Evolutionary conservation across 64 coral and sea anemone genomes (phyloP), one percentile per base, ranked within the genome.

Genomic region (Platygyra sinensis): DNA sequence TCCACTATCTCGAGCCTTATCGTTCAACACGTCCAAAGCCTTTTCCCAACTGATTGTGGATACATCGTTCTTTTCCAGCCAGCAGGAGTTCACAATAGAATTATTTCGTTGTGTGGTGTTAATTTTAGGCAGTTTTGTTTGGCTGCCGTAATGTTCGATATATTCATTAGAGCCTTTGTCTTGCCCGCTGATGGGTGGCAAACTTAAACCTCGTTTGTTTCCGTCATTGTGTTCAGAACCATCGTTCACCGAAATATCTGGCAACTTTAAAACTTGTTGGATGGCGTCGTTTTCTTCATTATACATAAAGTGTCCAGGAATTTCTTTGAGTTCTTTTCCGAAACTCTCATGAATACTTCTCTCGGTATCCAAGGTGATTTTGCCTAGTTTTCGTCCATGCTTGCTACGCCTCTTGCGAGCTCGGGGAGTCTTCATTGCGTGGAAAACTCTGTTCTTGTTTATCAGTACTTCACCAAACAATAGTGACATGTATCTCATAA

Each of bases 221-320:
- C 15, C 76, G 42, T 80, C 83, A 28, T 79, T 86, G 57, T 62
- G 74, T 22, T 83, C 86, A 52, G 62, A 16, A 18, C 52, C 73
- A 62, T 89, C 90, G 50, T 51, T 52, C 2, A 96, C 94, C 62
- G 86, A 67, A 24, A 90, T 89, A 74, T 96, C 94, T 54, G 94
- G 94, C 11, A 96, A 63, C 63, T 96, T 96, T 13, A 96, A 49
- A 27, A 96, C 90, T 60, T 96, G 94, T 52, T 93, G 90, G 36
- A 96, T 93, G 14, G 90, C 87, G 49, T 96, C 94, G 10, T 92
- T 87, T 60, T 89, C 86, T 75, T 87, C 80, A 49, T 93, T 93
- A 42, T 96, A 96, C 75, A 96, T 80, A 39, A 96, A 96, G 78
- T 96, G 94, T 60, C 90, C 87, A 17, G 90, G 81, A 63, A 96